A percentile compares a stretch with the other conserved stretches of the same genome.
Conservation (phyloP, 2,113 vertebrate species). For the Pholis gunnellus region DNA sequence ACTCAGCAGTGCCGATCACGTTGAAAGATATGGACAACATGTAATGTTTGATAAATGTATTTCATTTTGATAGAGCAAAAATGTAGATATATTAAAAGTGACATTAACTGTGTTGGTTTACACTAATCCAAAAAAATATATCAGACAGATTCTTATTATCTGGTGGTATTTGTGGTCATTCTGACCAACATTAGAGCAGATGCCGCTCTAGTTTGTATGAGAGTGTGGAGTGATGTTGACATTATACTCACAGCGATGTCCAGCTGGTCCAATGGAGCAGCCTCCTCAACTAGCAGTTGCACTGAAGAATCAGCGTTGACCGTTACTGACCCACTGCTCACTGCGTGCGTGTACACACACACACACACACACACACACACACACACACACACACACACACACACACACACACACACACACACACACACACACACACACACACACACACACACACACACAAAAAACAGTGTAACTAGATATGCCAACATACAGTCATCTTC, state of each 20-base stretch:
- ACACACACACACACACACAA: not conserved
- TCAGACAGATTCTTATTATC: not conserved
- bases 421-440: slow-evolving; percentile 5
- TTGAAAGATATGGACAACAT: not conserved
- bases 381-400: no score
- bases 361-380: no score
- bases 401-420: no score
- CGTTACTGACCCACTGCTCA: slow-evolving; percentile 93
- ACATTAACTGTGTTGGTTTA: not conserved
- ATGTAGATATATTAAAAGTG: not conserved
- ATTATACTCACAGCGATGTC: slow-evolving; percentile 89
- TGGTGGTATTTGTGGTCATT: no score
- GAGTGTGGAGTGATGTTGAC: not conserved
- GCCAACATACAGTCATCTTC: not conserved
- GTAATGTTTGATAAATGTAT: not conserved
- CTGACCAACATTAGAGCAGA: not conserved
- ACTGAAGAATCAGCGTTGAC: slow-evolving; percentile 94
- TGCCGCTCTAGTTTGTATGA: not conserved
- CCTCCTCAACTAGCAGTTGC: slow-evolving; percentile 93
- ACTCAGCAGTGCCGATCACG: not conserved
- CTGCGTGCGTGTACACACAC: no score
- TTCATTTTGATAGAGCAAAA: not conserved
- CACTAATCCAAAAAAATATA: not conserved
- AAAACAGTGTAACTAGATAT: not conserved
- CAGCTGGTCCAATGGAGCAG: slow-evolving; percentile 89